Evolutionary conservation across 2,113 vertebrate species (phyloP).

Genomic region (Aspiorhynchus laticeps): DNA sequence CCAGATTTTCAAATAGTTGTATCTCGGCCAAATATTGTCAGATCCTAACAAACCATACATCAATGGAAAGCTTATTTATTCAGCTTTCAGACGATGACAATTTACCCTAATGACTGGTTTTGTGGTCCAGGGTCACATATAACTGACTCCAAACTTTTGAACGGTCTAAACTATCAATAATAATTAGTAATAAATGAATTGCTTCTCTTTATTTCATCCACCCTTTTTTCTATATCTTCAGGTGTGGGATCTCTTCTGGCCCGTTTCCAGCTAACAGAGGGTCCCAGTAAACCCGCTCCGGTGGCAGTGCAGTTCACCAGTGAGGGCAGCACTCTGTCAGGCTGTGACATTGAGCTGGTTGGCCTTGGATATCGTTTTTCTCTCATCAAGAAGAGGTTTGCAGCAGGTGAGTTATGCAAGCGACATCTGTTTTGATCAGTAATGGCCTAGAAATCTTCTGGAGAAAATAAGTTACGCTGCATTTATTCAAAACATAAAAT

Average conservation of each 20-base stretch:
- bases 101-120: too few relatives aligned
- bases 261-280: slow-evolving; percentile 90
- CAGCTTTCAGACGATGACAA: too few relatives aligned
- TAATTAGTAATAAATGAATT: not conserved
- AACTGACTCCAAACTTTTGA: not conserved
- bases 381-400: slow-evolving; percentile 97
- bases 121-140: too few relatives aligned
- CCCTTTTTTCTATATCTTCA: slow-evolving; percentile 55
- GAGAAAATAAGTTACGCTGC: not conserved
- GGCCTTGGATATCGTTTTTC: slow-evolving; percentile 96
- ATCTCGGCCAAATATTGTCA: too few relatives aligned
- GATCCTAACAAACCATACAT: too few relatives aligned
- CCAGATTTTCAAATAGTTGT: too few relatives aligned
- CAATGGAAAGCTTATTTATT: too few relatives aligned
- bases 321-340: slow-evolving; percentile 93
- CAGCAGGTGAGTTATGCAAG: slow-evolving; percentile 84
- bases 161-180: not conserved
- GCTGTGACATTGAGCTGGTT: slow-evolving; percentile 93
- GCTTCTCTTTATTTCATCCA: not conserved
- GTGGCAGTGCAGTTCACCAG: slow-evolving; percentile 97
- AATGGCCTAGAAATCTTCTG: not conserved
- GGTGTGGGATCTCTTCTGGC: slow-evolving; percentile 94
- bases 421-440: not conserved
- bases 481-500: too few relatives aligned
- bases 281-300: slow-evolving; percentile 90